These are phyloP conservation scores for Dermatophagoides farinae DNA, from an alignment of 1,140 invertebrate species.

Conservation along the genomic window DNA sequence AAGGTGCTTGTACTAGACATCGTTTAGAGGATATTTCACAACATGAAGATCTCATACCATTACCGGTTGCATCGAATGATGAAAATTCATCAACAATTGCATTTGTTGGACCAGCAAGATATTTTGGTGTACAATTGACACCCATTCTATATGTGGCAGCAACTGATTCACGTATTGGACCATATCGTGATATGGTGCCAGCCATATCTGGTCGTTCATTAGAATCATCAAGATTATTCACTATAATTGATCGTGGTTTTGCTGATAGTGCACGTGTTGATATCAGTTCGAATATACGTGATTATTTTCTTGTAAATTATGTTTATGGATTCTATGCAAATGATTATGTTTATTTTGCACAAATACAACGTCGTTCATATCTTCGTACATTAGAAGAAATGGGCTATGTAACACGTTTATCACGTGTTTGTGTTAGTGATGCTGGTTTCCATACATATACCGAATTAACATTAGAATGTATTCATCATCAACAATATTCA, in stretches of 20 bases:
- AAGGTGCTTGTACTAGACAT: slow-evolving; percentile 70
- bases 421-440: slow-evolving; percentile 77
- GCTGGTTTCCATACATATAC: slow-evolving; percentile 78
- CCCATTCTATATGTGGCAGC: slow-evolving; percentile 78
- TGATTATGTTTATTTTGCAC: slow-evolving; percentile 79
- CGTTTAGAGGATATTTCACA: slow-evolving; percentile 48
- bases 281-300: slow-evolving; percentile 56
- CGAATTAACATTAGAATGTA: slow-evolving; percentile 54
- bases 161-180: slow-evolving; percentile 74
- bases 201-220: slow-evolving; percentile 68
- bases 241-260: slow-evolving; percentile 48
- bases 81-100: slow-evolving; percentile 71
- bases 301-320: slow-evolving; percentile 86
- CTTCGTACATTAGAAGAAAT: slow-evolving; percentile 59
- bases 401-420: slow-evolving; percentile 69
- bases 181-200: slow-evolving; percentile 74
- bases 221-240: slow-evolving; percentile 45
- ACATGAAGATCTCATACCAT: slow-evolving; percentile 46
- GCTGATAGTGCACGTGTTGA: slow-evolving; percentile 41
- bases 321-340: slow-evolving; percentile 84
- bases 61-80: slow-evolving; percentile 75
- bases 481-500: slow-evolving; percentile 17
- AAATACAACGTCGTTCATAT: slow-evolving; percentile 81
- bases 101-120: slow-evolving; percentile 74
- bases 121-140: slow-evolving; percentile 34